Evolutionary conservation across 2,888 invertebrate genomes (phyloP).

Genomic region (Andrena haemorrhoa): DNA sequence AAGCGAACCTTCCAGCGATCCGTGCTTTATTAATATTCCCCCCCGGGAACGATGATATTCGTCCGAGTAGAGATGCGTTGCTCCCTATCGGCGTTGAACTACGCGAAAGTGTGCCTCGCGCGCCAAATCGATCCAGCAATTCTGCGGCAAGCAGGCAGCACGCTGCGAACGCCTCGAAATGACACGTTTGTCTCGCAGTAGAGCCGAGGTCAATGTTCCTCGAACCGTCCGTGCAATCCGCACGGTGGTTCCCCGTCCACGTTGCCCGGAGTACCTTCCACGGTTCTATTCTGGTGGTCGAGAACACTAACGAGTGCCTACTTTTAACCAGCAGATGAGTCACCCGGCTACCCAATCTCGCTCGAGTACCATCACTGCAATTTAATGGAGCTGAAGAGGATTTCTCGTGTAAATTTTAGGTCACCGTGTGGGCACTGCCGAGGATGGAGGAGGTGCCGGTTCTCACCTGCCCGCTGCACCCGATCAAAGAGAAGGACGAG

Average conservation of each 20-base stretch:
- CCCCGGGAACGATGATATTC: background rate
- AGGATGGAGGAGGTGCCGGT: conserved; percentile 90
- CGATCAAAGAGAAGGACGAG: conserved; percentile 75
- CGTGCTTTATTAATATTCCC: background rate
- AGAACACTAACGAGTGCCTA: conserved; percentile 84
- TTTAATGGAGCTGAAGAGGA: conserved; percentile 64
- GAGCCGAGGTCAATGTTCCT: conserved; percentile 63
- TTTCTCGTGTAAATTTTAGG: conserved; percentile 79
- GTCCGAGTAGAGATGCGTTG: background rate
- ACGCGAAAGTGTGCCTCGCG: background rate
- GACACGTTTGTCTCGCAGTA: conserved; percentile 34
- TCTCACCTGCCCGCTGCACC: conserved; percentile 86
- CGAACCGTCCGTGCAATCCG: conserved; percentile 55
- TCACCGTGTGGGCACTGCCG: conserved; percentile 88
- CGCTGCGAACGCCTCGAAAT: conserved; percentile 27
- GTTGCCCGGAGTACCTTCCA: conserved; percentile 52
- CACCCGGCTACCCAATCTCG: conserved; percentile 57
- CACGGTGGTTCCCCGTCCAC: conserved; percentile 59
- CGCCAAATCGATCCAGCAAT: conserved; percentile 37
- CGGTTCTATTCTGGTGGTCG: conserved; percentile 62
- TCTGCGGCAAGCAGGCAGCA: conserved; percentile 10
- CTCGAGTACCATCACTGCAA: conserved; percentile 53
- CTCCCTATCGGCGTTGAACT: background rate
- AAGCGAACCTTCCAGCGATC: background rate
- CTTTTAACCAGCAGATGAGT: conserved; percentile 68